Evolutionary conservation across 2,113 vertebrate genomes (phyloP).

Genomic region (Gallinago jamesoni): DNA sequence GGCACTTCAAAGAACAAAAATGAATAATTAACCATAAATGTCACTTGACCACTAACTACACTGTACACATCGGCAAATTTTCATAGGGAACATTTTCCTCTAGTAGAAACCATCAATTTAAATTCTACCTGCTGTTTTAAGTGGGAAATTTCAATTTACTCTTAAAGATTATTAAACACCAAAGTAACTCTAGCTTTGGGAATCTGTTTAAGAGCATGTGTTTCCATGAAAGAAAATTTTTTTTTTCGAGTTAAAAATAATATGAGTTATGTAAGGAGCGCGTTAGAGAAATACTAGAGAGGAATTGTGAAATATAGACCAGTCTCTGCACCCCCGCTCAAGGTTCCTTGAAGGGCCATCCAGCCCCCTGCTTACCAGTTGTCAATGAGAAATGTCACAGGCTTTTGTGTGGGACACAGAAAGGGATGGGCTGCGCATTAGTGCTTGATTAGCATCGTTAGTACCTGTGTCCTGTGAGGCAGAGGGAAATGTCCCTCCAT

Average conservation of each 20-base stretch:
- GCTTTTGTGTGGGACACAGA: no score
- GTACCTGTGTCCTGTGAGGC: neutral
- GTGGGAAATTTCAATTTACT: neutral
- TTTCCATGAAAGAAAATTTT: neutral
- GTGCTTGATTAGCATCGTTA: neutral
- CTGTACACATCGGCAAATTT: neutral
- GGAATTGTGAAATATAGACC: neutral
- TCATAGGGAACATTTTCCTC: neutral
- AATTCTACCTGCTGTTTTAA: neutral
- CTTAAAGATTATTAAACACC: neutral
- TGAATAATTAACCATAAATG: neutral
- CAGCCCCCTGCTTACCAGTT: neutral
- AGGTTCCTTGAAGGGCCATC: neutral
- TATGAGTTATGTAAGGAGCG: neutral
- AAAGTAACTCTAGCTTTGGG: neutral
- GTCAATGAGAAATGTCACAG: neutral
- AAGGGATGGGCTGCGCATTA: fast-evolving
- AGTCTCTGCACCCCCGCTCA: neutral
- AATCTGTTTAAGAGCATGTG: neutral
- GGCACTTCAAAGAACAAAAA: neutral
- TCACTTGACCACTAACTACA: neutral
- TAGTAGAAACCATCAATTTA: neutral
- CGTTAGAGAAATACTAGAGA: neutral
- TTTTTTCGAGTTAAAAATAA: neutral
- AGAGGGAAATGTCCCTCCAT: neutral